A percentile compares a stretch with the other conserved stretches of the same genome.
Conservation (phyloP, 1,140 invertebrate species). For the Micrasema longulum region DNA sequence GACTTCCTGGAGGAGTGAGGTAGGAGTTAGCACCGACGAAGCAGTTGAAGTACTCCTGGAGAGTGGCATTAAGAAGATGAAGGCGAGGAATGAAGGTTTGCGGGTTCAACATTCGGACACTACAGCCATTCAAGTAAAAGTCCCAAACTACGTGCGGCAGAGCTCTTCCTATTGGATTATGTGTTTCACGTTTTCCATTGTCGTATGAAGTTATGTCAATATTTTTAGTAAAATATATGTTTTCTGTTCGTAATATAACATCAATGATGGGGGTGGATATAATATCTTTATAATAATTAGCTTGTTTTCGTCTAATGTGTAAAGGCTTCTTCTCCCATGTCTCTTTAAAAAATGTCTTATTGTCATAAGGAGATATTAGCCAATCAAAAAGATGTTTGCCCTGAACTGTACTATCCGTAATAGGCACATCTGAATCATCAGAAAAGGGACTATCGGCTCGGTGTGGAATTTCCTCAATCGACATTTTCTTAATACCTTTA, state of each 20-base stretch:
- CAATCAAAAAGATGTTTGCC: constrained; percentile 75
- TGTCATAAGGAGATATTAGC: constrained; percentile 76
- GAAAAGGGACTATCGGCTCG: constrained; percentile 2
- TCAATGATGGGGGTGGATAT: constrained; percentile 84
- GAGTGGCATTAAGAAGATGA: constrained; percentile 74
- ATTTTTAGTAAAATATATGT: constrained; percentile 86
- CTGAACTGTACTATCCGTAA: constrained; percentile 69
- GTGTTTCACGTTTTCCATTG: constrained; percentile 84
- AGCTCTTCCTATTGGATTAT: constrained; percentile 84
- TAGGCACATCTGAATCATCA: constrained; percentile 1
- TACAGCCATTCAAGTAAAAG: constrained; percentile 90
- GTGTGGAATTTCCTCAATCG: neutral
- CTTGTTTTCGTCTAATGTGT: constrained; percentile 75
- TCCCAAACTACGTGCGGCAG: constrained; percentile 90
- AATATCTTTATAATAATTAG: constrained; percentile 78
- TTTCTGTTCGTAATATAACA: constrained; percentile 78
- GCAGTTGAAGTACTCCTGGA: constrained; percentile 95
- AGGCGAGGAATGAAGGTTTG: constrained; percentile 81
- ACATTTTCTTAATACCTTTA: constrained; percentile 2
- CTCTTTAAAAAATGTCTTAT: constrained; percentile 67
- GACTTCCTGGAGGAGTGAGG: constrained; percentile 93
- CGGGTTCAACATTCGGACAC: constrained; percentile 92
- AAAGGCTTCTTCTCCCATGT: constrained; percentile 88
- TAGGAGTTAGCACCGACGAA: constrained; percentile 96
- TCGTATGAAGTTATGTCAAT: constrained; percentile 91